A percentile compares a stretch with the other conserved stretches of the same genome.
These are phyloP conservation scores for Ciconia boyciana DNA, from an alignment of 2,113 vertebrate genomes.

Conservation along the genomic window DNA sequence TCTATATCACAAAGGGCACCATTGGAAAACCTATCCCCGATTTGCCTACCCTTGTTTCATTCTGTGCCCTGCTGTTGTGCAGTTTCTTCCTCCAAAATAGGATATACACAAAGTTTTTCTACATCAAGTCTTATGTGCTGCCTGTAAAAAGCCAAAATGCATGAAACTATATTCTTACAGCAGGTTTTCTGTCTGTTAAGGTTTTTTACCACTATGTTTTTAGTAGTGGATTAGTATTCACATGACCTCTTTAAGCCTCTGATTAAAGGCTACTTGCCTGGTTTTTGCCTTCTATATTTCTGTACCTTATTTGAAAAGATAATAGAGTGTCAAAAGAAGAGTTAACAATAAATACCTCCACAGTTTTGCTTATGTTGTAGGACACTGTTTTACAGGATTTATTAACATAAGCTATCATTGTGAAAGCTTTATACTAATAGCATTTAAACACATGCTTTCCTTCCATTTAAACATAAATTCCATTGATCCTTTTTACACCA, in stretches of 20 bases:
- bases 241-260: conserved; percentile 54
- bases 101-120: conserved; percentile 22
- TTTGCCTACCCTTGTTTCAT: conserved; percentile 10
- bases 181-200: conserved; percentile 43
- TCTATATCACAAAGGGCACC: not conserved
- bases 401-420: not conserved
- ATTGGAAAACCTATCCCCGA: not conserved
- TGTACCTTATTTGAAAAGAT: conserved; percentile 74
- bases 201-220: conserved; percentile 55
- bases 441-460: not conserved
- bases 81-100: conserved; percentile 47
- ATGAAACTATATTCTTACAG: conserved; percentile 24
- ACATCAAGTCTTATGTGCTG: conserved; percentile 10
- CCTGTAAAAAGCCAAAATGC: conserved; percentile 49
- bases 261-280: conserved; percentile 70
- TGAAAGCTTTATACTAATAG: not conserved
- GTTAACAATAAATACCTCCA: conserved; percentile 47
- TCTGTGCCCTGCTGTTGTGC: conserved; percentile 5
- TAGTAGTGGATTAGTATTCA: conserved; percentile 69
- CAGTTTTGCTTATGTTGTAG: conserved; percentile 25
- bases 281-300: conserved; percentile 70
- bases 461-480: not conserved
- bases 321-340: conserved; percentile 66
- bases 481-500: not conserved
- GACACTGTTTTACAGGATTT: conserved; percentile 44